Evolutionary conservation across 2,888 invertebrate genomes (phyloP), one percentile per base, ranked within the genome.

Genomic region (Tetragonisca angustula): DNA sequence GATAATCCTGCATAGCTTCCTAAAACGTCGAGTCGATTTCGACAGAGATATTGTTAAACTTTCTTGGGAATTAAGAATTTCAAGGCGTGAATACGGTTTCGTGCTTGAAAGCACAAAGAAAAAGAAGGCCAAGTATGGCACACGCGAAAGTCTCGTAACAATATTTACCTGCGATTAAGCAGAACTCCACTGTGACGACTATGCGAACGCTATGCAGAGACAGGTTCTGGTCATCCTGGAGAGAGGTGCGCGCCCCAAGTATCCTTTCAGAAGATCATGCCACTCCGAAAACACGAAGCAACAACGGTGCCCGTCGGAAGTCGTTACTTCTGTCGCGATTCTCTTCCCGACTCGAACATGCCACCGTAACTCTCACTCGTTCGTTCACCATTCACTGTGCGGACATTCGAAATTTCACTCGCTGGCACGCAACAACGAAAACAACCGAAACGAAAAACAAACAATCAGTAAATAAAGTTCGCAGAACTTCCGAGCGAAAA

Each of bases 141-240:
- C 13, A n/a, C 24, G 17, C 5, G 15, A 17, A 62, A 3, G 32
- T 32, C n/a, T n/a, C 52, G 52, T 61, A 21, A 36, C n/a, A 43
- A 50, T 17, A 64, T 43, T 93, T 88, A 94, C 94, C 94, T 92
- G 94, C 92, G 89, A 94, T 93, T 91, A 94, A 92, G 91, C 94
- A 94, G 92, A 94, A 94, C 94, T 94, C 94, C 94, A 94, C 94
- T 93, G 93, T 94, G 94, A 91, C 91, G 93, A 93, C 92, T 93
- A 92, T 89, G 89, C 90, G 88, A 82, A 91, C 91, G 91, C 90
- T 81, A 84, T 89, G 90, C 87, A 74, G 69, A 89, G 88, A 86
- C 80, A 90, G 90, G 78, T 86, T 85, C 76, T 85, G 85, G 76
- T 89, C 92, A 92, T 92, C 87, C 88, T 89, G 89, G 81, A 70